Conservation (phyloP, 2,888 invertebrate species). For the Drosophila greeni region DNA sequence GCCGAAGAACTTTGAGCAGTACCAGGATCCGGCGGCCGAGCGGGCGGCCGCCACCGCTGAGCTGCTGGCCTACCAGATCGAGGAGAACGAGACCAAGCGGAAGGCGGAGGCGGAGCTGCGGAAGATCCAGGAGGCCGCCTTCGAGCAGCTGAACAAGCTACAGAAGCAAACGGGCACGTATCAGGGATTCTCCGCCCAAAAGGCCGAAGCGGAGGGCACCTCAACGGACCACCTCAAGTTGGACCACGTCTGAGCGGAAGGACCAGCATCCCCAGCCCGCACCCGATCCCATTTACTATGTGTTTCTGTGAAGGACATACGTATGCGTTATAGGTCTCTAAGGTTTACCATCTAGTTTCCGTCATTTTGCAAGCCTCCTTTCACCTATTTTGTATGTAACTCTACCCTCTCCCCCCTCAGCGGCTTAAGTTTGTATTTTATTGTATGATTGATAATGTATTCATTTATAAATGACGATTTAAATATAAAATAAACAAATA, state of each 20-base stretch:
- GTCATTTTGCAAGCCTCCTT: slow-evolving; percentile 8
- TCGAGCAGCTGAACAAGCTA: slow-evolving; percentile 63
- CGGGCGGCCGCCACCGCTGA: slow-evolving; percentile 72
- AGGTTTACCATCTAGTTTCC: slow-evolving; percentile 33
- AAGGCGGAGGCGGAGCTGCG: slow-evolving; percentile 61
- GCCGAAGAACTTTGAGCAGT: slow-evolving; percentile 59
- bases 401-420: slow-evolving; percentile 6
- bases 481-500: slow-evolving; percentile 27
- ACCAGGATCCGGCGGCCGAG: slow-evolving; percentile 63
- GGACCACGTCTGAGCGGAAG: slow-evolving; percentile 53
- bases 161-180: slow-evolving; percentile 54
- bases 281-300: slow-evolving; percentile 17
- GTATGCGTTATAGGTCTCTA: slow-evolving; percentile 33
- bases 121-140: slow-evolving; percentile 70
- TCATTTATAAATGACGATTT: slow-evolving; percentile 21
- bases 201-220: slow-evolving; percentile 51
- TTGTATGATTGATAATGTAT: slow-evolving; percentile 15
- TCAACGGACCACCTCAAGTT: slow-evolving; percentile 52
- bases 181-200: slow-evolving; percentile 61
- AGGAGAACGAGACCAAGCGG: slow-evolving; percentile 66
- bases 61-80: slow-evolving; percentile 66
- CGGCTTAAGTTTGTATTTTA: slow-evolving; percentile 28
- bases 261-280: background rate
- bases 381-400: slow-evolving; percentile 23
- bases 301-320: slow-evolving; percentile 39